Base-by-base conservation (phyloP, 2,113 vertebrate genomes). In the Syngnathus scovelli region DNA sequence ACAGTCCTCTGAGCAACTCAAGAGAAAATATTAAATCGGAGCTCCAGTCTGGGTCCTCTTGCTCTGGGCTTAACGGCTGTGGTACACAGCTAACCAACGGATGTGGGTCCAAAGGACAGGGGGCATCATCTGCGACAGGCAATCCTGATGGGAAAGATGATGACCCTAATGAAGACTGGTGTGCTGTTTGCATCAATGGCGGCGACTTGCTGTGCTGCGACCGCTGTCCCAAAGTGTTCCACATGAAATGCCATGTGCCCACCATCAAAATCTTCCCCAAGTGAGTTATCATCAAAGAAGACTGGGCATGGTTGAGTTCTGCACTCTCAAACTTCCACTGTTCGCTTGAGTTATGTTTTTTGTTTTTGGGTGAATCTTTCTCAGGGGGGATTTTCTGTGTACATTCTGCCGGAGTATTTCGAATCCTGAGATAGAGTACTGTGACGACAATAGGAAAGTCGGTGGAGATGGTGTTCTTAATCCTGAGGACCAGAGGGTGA, bases 111-210 rank as follows among this genome's bases (percentile, higher is more conserved):
- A 93, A 89, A 78, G 71, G 37, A 59, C 63, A 61, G 0, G 64
- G 54, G 4, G 23, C n/a, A 1, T 52, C 69, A 6, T 36, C 71
- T 36, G 75, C 23, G 27, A 58, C 71, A 0, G 77, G 61, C 64
- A 60, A 64, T 21, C 23, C 51, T 56, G 49, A 69, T 10, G 81
- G 81, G 16, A 98, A 98, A 81, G 96, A 98, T 0, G 96, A 99
- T 0, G 97, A 99, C 71, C 97, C 97, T 1, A 99, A 99, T 61
- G 97, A 99, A 83, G 97, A 98, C 87, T 99, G 96, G 97, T 99
- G 97, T 67, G 97, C 96, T 0, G 97, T 98, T 62, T 99, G 97
- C 88, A 96, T 95, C 80, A 99, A 98, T 0, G 97, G 96, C 60
- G 97, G 97, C 13, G 94, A 98, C 72, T 92, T 99, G 5, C 83